These are phyloP conservation scores for Drosophila anomalipes DNA, from an alignment of 2,888 invertebrate genomes.

Conservation along the genomic window DNA sequence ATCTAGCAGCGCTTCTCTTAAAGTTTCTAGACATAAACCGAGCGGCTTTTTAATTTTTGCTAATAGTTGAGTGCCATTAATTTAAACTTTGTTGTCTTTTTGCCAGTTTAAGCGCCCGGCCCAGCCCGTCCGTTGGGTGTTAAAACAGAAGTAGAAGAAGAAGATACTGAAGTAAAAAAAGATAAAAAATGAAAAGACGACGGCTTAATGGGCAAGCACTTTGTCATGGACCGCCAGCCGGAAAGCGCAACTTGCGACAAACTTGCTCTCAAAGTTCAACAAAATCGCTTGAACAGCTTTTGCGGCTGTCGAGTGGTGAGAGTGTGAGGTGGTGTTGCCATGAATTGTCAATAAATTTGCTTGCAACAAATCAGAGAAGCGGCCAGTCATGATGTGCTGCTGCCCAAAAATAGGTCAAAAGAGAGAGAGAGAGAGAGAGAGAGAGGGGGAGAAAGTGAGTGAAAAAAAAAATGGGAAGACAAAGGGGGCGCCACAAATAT, in stretches of 20 bases:
- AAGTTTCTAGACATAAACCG: constrained; percentile 68
- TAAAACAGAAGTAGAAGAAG: constrained; percentile 25
- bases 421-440: neutral
- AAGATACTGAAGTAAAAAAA: constrained; percentile 9
- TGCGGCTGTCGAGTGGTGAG: constrained; percentile 21
- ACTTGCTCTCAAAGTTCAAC: constrained; percentile 58
- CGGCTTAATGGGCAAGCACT: constrained; percentile 73
- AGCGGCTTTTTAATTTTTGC: constrained; percentile 77
- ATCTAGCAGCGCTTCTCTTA: constrained; percentile 9
- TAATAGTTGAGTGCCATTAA: constrained; percentile 81
- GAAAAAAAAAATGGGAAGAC: neutral
- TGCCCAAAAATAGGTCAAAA: constrained; percentile 18
- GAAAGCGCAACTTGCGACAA: constrained; percentile 74
- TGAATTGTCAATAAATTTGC: constrained; percentile 80
- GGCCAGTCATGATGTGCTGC: constrained; percentile 39
- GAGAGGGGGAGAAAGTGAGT: neutral
- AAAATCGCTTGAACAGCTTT: constrained; percentile 69
- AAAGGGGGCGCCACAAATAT: constrained; percentile 62
- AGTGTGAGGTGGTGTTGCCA: constrained; percentile 43
- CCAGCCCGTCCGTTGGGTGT: constrained; percentile 12
- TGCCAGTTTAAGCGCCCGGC: constrained; percentile 32
- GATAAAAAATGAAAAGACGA: constrained; percentile 75
- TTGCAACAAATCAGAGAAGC: constrained; percentile 73
- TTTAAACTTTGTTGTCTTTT: constrained; percentile 75
- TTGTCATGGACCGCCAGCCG: constrained; percentile 73